These are phyloP conservation scores for Ceratina calcarata DNA, from an alignment of 1,140 invertebrate species.

Conservation along the genomic window DNA sequence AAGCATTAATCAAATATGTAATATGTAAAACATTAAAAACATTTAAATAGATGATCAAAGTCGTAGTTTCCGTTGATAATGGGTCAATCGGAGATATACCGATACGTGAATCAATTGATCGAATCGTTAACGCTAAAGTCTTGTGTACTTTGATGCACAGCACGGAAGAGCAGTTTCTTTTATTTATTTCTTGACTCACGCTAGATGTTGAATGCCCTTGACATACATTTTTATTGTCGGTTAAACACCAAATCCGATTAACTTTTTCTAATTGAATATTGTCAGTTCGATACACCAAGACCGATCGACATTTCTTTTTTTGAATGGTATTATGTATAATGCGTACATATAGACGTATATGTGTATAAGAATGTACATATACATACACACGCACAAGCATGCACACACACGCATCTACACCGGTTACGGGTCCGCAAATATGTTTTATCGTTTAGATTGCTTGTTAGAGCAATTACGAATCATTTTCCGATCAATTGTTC, in stretches of 20 bases:
- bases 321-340: slow-evolving; percentile 18
- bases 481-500: neutral
- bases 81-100: slow-evolving; percentile 16
- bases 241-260: slow-evolving; percentile 40
- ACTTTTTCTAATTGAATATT: slow-evolving; percentile 21
- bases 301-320: slow-evolving; percentile 19
- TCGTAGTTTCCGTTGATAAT: neutral
- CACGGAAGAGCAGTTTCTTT: slow-evolving; percentile 61
- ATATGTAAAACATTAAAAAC: neutral
- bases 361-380: slow-evolving; percentile 13
- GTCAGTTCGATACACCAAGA: slow-evolving; percentile 24
- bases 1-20: neutral
- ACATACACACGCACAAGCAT: neutral
- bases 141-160: slow-evolving; percentile 48
- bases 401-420: slow-evolving; percentile 1
- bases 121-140: slow-evolving; percentile 37
- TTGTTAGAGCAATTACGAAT: neutral
- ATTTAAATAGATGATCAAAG: neutral
- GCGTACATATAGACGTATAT: neutral
- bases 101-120: slow-evolving; percentile 31
- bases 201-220: slow-evolving; percentile 48
- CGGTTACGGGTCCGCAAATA: neutral
- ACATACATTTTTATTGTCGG: slow-evolving; percentile 47
- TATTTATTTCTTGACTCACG: slow-evolving; percentile 42
- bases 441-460: neutral